Conservation (phyloP, 1,140 invertebrate genomes). For the Brachionus asplanchnoidis region DNA sequence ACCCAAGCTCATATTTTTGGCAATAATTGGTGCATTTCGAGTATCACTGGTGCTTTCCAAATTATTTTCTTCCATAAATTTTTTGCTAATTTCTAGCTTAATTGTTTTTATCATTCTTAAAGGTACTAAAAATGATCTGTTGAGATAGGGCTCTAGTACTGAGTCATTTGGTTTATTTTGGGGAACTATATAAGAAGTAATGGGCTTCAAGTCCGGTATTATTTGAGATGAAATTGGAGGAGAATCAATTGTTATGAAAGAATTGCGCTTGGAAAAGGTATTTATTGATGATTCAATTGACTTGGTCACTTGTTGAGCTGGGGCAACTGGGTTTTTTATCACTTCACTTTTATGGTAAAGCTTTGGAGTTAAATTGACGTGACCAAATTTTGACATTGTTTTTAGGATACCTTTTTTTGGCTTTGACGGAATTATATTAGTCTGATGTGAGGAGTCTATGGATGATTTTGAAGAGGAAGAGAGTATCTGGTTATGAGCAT, state of each 20-base stretch:
- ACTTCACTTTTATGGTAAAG: not conserved
- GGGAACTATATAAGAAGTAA: not conserved
- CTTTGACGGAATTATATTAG: not conserved
- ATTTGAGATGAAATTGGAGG: not conserved
- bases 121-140: not conserved
- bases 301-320: not conserved
- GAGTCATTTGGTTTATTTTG: not conserved
- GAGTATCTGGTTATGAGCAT: not conserved
- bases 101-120: not conserved
- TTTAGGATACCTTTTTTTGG: constrained; percentile 21
- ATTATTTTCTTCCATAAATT: not conserved
- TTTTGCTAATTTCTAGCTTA: not conserved
- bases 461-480: constrained; percentile 2
- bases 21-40: not conserved
- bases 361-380: not conserved
- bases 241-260: not conserved
- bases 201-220: not conserved
- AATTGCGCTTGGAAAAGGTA: constrained; percentile 20
- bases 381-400: constrained; percentile 32
- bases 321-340: not conserved
- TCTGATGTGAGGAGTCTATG: not conserved
- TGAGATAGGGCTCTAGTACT: not conserved
- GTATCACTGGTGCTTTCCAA: not conserved
- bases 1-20: not conserved
- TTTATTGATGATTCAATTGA: not conserved